These are phyloP conservation scores for Pollenia amentaria DNA, from an alignment of 2,888 invertebrate genomes.

Conservation along the genomic window DNA sequence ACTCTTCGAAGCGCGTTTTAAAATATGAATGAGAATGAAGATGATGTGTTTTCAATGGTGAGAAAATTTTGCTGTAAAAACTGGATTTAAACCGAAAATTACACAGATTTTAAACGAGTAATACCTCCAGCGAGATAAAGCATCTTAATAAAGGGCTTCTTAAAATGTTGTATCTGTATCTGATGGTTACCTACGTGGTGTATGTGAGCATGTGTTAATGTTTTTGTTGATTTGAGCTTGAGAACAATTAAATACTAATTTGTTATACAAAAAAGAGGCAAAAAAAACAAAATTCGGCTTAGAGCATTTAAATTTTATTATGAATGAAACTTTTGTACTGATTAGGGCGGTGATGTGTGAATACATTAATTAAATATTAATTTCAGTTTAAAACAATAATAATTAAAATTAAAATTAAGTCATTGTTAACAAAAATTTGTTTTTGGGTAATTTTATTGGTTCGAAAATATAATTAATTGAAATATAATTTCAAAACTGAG, in stretches of 20 bases:
- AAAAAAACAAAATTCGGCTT: not conserved
- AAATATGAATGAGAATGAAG: constrained; percentile 22
- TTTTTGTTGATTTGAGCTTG: constrained; percentile 28
- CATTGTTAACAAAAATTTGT: too few relatives aligned
- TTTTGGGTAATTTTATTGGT: too few relatives aligned
- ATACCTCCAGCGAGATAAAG: constrained; percentile 21
- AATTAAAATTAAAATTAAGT: too few relatives aligned
- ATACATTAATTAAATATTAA: too few relatives aligned
- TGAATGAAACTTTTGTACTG: constrained; percentile 17
- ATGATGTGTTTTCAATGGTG: constrained; percentile 48
- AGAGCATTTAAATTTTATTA: not conserved
- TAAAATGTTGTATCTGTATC: constrained; percentile 6
- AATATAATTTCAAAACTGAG: too few relatives aligned
- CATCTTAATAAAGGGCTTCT: constrained; percentile 48
- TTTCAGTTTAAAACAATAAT: too few relatives aligned
- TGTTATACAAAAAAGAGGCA: constrained; percentile 27
- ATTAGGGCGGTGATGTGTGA: not conserved
- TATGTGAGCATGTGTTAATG: constrained; percentile 10
- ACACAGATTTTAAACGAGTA: constrained; percentile 17
- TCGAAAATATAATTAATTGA: too few relatives aligned
- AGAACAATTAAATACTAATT: constrained; percentile 52
- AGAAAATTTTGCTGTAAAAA: constrained; percentile 60
- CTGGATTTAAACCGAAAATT: constrained; percentile 47
- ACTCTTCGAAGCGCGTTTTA: not conserved
- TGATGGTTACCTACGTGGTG: not conserved